phyloP scores from a whole-genome alignment of 1,140 invertebrate genomes.

The Rhyzopertha dominica region DNA sequence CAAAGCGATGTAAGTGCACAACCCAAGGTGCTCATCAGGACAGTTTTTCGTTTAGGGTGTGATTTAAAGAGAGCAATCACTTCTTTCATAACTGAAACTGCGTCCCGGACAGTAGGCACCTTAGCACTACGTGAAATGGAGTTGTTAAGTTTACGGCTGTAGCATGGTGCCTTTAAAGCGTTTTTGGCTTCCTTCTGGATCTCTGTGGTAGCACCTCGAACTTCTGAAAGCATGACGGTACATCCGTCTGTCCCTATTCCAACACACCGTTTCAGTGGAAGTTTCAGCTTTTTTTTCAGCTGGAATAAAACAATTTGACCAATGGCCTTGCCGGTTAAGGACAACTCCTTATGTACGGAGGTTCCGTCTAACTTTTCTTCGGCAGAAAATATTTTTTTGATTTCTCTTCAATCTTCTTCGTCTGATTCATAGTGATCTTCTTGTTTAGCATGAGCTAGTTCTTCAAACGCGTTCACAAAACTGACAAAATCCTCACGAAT shows the following conservation, averaged over 20 bases:
- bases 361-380: too few species aligned
- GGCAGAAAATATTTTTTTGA: not conserved
- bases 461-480: not conserved
- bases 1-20: not conserved
- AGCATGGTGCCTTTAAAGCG: too few species aligned
- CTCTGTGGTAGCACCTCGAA: too few species aligned
- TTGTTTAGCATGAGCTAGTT: too few species aligned
- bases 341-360: too few species aligned
- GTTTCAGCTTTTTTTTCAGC: too few species aligned
- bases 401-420: not conserved
- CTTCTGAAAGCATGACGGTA: too few species aligned
- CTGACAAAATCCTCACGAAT: constrained; percentile 6
- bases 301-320: too few species aligned
- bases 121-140: not conserved
- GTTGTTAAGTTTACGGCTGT: constrained; percentile 2
- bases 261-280: too few species aligned
- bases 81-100: constrained; percentile 1
- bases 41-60: not conserved
- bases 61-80: constrained; percentile 1
- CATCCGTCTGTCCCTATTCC: too few species aligned
- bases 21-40: not conserved
- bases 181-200: too few species aligned
- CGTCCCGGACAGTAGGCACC: not conserved
- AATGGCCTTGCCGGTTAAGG: too few species aligned
- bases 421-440: not conserved